Percentiles rank a stretch among this genome's conserved stretches.
Conservation (phyloP, 92 coral and sea anemone genomes). For the Paragorgia papillata region DNA sequence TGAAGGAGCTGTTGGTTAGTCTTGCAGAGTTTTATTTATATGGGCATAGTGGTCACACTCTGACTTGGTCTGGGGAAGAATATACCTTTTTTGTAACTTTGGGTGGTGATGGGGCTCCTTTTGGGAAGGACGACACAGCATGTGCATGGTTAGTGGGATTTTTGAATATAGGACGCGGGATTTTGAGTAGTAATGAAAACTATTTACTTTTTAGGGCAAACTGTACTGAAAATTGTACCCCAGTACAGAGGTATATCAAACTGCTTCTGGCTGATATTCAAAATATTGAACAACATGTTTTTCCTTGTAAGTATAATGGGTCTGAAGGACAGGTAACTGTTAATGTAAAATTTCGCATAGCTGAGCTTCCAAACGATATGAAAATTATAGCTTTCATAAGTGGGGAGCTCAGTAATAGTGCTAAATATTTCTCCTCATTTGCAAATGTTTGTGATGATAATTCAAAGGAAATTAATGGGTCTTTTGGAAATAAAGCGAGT, state of each 20-base stretch:
- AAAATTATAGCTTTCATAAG: constrained; percentile 51
- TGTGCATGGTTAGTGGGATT: constrained; percentile 40
- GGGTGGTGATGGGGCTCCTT: too few species aligned
- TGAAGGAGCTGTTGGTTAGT: constrained; percentile 17
- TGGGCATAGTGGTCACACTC: too few species aligned
- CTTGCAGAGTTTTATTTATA: constrained; percentile 44
- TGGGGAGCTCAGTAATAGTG: constrained; percentile 52
- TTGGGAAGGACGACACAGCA: constrained; percentile 47
- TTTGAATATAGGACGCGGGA: constrained; percentile 40
- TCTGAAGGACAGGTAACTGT: too few species aligned
- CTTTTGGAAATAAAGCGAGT: too few species aligned
- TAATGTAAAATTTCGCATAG: constrained; percentile 45
- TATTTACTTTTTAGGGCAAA: constrained; percentile 17
- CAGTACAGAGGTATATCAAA: constrained; percentile 43
- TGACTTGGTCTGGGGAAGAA: constrained; percentile 43
- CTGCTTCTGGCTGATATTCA: constrained; percentile 35
- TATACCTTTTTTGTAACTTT: constrained; percentile 36
- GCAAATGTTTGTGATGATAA: too few species aligned
- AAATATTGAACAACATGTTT: constrained; percentile 24
- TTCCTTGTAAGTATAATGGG: constrained; percentile 20
- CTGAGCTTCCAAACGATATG: constrained; percentile 59
- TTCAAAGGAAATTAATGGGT: too few species aligned
- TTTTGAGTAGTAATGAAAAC: constrained; percentile 43
- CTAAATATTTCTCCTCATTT: constrained; percentile 37
- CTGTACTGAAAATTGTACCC: constrained; percentile 30